A percentile compares a stretch with the other conserved stretches of the same genome.
Evolutionary conservation across 1,140 invertebrate species (phyloP).

Genomic region (Chrysomallon squamiferum): DNA sequence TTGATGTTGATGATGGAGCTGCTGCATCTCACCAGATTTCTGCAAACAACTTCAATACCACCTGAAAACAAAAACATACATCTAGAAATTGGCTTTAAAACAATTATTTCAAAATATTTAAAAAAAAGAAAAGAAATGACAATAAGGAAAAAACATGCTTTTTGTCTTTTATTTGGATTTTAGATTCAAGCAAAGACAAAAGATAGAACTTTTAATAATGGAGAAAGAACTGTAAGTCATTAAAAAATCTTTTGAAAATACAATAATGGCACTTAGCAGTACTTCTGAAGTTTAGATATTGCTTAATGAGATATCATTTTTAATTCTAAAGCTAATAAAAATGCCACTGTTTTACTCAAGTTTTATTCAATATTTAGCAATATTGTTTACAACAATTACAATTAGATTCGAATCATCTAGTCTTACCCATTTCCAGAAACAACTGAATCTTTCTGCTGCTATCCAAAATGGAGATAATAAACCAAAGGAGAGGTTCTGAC

Average conservation of each 20-base stretch:
- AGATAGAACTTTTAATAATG: no score
- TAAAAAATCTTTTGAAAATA: no score
- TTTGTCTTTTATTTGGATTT: no score
- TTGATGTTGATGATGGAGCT: constrained; percentile 65
- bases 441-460: constrained; percentile 72
- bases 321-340: no score
- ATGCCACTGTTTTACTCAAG: no score
- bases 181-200: no score
- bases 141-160: no score
- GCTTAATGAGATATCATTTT: no score
- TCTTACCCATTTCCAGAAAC: constrained; percentile 71
- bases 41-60: constrained; percentile 62
- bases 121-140: background rate
- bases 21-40: constrained; percentile 63
- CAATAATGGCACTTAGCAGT: no score
- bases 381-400: no score
- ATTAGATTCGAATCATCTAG: background rate
- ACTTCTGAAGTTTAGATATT: no score
- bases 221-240: no score
- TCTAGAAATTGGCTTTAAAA: background rate
- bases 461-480: constrained; percentile 76
- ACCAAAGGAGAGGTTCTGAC: constrained; percentile 79
- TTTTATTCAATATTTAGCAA: background rate
- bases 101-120: background rate
- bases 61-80: constrained; percentile 34